These are phyloP conservation scores for Andinoacara biseriatus DNA, from an alignment of 2,113 vertebrate genomes.

Conservation along the genomic window DNA sequence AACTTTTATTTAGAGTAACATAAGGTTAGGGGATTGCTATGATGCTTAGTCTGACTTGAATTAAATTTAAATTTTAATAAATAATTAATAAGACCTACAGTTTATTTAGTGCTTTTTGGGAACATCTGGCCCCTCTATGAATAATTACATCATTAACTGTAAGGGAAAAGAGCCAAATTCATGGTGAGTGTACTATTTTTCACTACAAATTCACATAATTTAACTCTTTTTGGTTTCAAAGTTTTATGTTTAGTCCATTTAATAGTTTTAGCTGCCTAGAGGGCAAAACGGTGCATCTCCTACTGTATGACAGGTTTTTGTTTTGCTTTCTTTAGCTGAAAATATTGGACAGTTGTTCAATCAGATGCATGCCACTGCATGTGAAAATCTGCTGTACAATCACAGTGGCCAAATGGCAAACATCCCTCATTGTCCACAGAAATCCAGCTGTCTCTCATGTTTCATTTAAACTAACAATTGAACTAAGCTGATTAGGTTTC, in stretches of 20 bases:
- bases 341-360: background rate
- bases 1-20: fast-evolving
- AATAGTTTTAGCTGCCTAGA: background rate
- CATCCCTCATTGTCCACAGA: background rate
- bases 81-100: background rate
- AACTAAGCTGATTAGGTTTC: too few relatives aligned
- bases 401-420: background rate
- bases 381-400: background rate
- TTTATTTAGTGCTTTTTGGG: background rate
- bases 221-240: background rate
- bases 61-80: background rate
- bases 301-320: background rate
- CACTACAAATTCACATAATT: background rate
- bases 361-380: background rate
- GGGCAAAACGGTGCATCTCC: background rate
- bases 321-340: background rate
- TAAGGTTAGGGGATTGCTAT: background rate
- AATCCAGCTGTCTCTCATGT: too few relatives aligned
- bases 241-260: background rate
- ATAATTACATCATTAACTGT: background rate
- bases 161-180: background rate
- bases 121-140: background rate
- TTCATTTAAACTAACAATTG: too few relatives aligned
- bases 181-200: background rate
- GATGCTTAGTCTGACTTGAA: background rate